Conservation (phyloP, 2,797 vertebrate species). For the Centroberyx gerrardi region DNA sequence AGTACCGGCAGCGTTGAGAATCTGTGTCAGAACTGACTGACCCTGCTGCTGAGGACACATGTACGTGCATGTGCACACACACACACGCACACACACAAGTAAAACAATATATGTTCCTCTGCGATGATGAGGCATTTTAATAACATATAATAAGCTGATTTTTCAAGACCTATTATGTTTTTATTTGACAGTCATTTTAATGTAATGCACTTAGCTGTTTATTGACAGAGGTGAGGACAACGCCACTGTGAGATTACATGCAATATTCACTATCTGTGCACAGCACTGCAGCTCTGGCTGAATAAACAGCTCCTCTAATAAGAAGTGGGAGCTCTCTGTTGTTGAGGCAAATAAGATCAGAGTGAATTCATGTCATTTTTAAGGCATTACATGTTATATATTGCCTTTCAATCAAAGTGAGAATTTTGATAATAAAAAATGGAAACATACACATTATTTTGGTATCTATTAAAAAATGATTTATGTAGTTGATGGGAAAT, state of each 20-base stretch:
- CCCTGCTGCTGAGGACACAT: constrained; percentile 55
- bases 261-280: constrained; percentile 31
- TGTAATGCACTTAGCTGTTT: not conserved
- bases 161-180: constrained; percentile 1
- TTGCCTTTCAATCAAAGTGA: constrained; percentile 9
- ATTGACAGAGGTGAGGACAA: constrained; percentile 2
- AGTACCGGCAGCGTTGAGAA: constrained; percentile 37
- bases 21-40: constrained; percentile 71
- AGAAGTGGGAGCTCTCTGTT: not conserved
- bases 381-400: constrained; percentile 2
- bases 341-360: not conserved
- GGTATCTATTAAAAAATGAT: no score
- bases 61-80: not conserved
- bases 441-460: no score
- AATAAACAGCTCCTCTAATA: constrained; percentile 42
- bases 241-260: constrained; percentile 27
- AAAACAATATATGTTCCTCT: constrained; percentile 29
- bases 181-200: constrained; percentile 18
- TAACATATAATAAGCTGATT: constrained; percentile 16
- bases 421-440: not conserved
- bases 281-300: constrained; percentile 50
- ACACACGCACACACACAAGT: constrained; percentile 12
- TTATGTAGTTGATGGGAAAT: no score
- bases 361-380: not conserved
- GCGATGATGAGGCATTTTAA: constrained; percentile 42